Percentiles rank a stretch among this genome's conserved stretches.
phyloP scores from a whole-genome alignment of 1,140 invertebrate species.

The Drosophila rhopaloa region DNA sequence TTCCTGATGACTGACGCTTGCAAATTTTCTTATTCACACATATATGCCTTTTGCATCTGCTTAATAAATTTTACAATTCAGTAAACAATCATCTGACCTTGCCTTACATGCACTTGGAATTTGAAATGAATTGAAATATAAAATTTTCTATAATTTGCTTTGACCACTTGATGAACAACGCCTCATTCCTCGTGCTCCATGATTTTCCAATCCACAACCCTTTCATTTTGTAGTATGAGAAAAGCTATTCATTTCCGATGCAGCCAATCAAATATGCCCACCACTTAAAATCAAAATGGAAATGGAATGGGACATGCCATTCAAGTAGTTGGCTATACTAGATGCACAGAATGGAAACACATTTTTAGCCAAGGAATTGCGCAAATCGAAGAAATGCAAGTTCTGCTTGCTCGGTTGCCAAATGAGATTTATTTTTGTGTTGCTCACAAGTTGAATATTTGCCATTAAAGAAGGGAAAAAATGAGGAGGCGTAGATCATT shows the following conservation, averaged over 20 bases:
- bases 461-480: neutral
- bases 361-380: conserved; percentile 48
- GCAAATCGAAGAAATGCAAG: conserved; percentile 40
- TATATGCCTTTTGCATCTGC: neutral
- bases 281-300: conserved; percentile 14
- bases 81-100: conserved; percentile 41
- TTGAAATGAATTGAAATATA: conserved; percentile 37
- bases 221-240: neutral
- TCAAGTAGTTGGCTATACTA: conserved; percentile 21
- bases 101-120: conserved; percentile 32
- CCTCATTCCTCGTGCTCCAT: neutral
- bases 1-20: neutral
- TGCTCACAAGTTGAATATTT: conserved; percentile 9
- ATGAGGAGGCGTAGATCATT: neutral
- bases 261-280: conserved; percentile 23
- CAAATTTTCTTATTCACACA: neutral
- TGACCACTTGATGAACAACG: conserved; percentile 2
- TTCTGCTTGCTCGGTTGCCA: conserved; percentile 49
- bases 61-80: conserved; percentile 26
- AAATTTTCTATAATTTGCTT: conserved; percentile 39
- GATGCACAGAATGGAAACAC: conserved; percentile 15
- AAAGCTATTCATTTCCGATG: conserved; percentile 41
- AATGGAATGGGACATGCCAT: conserved; percentile 15
- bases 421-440: conserved; percentile 54
- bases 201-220: conserved; percentile 7